These are phyloP conservation scores for Irena cyanogastra DNA, from an alignment of 2,113 vertebrate genomes.

Conservation along the genomic window DNA sequence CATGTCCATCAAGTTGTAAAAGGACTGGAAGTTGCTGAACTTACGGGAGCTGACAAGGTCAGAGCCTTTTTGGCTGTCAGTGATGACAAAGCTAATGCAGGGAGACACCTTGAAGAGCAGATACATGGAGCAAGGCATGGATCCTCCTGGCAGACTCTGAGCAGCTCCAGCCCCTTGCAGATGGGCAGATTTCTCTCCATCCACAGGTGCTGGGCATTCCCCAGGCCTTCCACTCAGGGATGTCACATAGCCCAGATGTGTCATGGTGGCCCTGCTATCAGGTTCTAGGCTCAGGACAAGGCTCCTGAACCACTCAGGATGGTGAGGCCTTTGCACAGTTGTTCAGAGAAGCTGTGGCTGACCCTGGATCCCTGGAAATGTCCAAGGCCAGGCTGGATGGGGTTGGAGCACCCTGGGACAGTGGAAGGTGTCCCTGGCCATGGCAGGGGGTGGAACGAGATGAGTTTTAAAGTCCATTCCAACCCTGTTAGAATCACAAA, in stretches of 20 bases:
- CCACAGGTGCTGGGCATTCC: neutral
- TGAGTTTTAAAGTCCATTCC: neutral
- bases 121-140: neutral
- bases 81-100: neutral
- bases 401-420: accelerated
- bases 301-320: neutral
- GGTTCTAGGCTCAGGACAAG: neutral
- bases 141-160: neutral
- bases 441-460: accelerated
- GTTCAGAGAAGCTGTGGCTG: neutral
- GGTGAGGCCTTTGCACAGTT: neutral
- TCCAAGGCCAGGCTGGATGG: accelerated
- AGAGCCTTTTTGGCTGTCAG: neutral
- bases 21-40: neutral
- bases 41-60: neutral
- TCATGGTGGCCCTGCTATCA: neutral
- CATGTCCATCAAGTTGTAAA: accelerated
- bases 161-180: neutral
- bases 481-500: neutral
- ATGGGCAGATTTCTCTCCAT: accelerated
- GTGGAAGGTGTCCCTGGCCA: neutral
- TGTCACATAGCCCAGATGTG: accelerated
- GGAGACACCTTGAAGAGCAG: neutral
- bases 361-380: neutral
- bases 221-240: neutral